Base-by-base conservation (phyloP, 30 jellyfish, hydroid and myxozoan species). In the Catostylus mosaicus region DNA sequence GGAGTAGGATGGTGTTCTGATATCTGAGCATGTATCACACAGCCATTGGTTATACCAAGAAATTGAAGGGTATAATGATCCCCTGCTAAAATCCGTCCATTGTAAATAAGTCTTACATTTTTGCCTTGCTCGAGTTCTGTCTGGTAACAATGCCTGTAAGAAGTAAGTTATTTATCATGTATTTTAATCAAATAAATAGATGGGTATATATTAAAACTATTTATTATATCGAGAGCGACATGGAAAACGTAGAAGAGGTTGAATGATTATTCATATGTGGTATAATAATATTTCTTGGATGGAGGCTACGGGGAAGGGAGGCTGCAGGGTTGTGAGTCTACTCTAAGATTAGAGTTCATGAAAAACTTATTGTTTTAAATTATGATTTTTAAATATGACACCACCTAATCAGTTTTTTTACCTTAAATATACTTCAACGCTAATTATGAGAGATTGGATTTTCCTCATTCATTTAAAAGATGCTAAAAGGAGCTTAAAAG, bases 1-100 rank as follows among this genome's bases (percentile, higher is more conserved):
- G 46, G 27, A 2, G 57, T 33, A 11, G 37, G 12, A 10, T 78
- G 81, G 40, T 62, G 73, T 23, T 88, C 90, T 2, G 96, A 88
- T 12, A 88, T 78, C 47, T 88, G 96, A 11, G 82, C 89, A 71
- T 88, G 96, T 18, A 88, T 36, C 31, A 88, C 92, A 72, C 88
- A 74, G 0, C 89, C 89, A 72, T 68, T 64, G 19, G 59, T 65
- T 12, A 88, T 75, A 37, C 89, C 86, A 56, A 77, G 85, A 36
- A 23, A 67, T 26, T 70, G 85, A 30, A 88, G 81, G 9, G 88
- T 26, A 52, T 45, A 30, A 27, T 57, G 56, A 32, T 88, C 96
- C 10, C 86, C 92, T 29, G 64, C 92, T 32, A 88, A 71, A 7
- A 88, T 78, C 64, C 96, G 59, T 34, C 96, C 96, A 78, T 85